Evolutionary conservation across 2,888 invertebrate genomes (phyloP), one percentile per base, ranked within the genome.

Genomic region (Caenorhabditis sinica): DNA sequence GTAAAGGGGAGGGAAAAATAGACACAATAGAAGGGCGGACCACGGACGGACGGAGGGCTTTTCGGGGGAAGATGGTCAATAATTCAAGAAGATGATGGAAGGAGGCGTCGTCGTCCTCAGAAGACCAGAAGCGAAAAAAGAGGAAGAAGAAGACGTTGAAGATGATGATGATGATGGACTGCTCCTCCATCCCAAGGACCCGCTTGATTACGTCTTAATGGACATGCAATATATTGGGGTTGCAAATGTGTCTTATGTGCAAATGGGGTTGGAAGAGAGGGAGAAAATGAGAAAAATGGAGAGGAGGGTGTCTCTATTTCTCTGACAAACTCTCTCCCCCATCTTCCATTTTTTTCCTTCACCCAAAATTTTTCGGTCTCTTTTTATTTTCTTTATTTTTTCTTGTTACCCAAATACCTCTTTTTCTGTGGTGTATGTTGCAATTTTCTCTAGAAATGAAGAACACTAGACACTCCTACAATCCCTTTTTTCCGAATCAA

Each of bases 301-400:
- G 25, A 75, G 5, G 33, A n/a, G 58, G 43, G 58, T 69, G n/a
- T 76, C 65, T 76, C 51, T 76, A 23, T 36, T n/a, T 51, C 76
- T 76, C 68, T 76, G 28, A 2, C 11, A 11, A 40, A 40, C 40
- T 36, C 33, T 36, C 36, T 68, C 56, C 43, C 76, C n/a, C n/a
- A n/a, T n/a, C n/a, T n/a, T n/a, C n/a, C n/a, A n/a, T n/a, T n/a
- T n/a, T n/a, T n/a, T 43, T 20, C 11, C 8, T n/a, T 23, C 45
- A 45, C 30, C 23, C n/a, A 63, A 25, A 20, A 11, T 63, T 6
- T 63, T 40, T 61, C 60, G 9, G n/a, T 36, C 23, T 23, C 61
- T 36, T 17, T 61, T 25, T 30, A 30, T 58, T 8, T 60, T n/a
- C n/a, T n/a, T n/a, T n/a, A n/a, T 33, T 28, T 60, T 33, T 33